Conservation (phyloP, 1,140 invertebrate species). For the Zophobas atratus region DNA sequence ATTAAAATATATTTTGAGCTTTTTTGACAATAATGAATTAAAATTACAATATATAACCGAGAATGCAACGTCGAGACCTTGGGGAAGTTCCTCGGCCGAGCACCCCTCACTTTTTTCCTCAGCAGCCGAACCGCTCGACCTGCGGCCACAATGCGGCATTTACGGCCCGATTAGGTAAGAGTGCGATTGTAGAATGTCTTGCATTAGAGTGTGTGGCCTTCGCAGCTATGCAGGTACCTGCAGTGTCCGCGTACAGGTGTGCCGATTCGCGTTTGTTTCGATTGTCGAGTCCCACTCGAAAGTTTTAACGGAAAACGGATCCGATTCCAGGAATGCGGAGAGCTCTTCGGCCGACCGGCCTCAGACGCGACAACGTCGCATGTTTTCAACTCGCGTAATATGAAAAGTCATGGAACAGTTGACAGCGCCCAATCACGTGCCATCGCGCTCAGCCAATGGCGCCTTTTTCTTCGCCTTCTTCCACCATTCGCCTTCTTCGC, state of each 20-base stretch:
- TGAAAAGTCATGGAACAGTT: constrained; percentile 40
- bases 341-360: not conserved
- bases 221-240: constrained; percentile 52
- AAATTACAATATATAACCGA: no score
- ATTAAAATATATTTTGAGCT: no score
- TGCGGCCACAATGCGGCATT: constrained; percentile 6
- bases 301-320: not conserved
- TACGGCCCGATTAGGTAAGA: constrained; percentile 36
- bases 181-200: constrained; percentile 26
- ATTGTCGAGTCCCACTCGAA: constrained; percentile 2
- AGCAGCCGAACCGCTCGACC: no score
- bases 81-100: no score
- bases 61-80: no score
- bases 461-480: constrained; percentile 23
- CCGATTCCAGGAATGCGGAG: constrained; percentile 13
- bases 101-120: no score
- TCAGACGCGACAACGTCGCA: constrained; percentile 2
- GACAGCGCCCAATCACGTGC: constrained; percentile 40
- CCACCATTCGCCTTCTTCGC: constrained; percentile 4
- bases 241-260: constrained; percentile 16
- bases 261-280: constrained; percentile 1
- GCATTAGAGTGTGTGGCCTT: constrained; percentile 47
- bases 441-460: constrained; percentile 41
- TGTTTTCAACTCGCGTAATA: constrained; percentile 48
- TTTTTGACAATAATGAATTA: no score